Evolutionary conservation across 2,888 invertebrate genomes (phyloP), one percentile per base, ranked within the genome.

Genomic region (Agonum fuliginosum): DNA sequence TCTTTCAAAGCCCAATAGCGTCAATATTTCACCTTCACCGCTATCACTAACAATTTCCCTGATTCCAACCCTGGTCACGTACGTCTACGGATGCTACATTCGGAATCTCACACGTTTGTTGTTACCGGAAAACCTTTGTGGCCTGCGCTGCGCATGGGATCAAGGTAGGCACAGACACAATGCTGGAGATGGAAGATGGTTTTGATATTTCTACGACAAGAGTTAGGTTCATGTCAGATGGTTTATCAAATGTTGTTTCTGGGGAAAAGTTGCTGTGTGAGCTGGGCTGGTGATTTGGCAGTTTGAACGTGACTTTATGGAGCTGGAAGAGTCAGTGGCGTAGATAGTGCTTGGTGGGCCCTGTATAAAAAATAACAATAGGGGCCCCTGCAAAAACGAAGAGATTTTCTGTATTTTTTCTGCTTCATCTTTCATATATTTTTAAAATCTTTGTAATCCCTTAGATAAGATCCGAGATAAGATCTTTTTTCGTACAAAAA

Each of bases 131-230:
- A 75, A 51, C 34, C 75, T 75, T 75, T 75, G 75, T 75, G 67
- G 75, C 48, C n/a, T n/a, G n/a, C n/a, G n/a, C n/a, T n/a, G n/a
- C n/a, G n/a, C n/a, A 51, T 75, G 75, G 75, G 75, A 75, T 75
- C 75, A 75, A 74, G 75, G 75, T 75, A 75, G 75, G 41, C 37
- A 75, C 67, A 75, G 48, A n/a, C n/a, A n/a, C n/a, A n/a, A n/a
- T n/a, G n/a, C n/a, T n/a, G n/a, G n/a, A 34, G 22, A 10, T 24
- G 65, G 75, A 75, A 75, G 20, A 22, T 10, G 67, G 51, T 10
- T 67, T 75, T 67, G 67, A 67, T 67, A 51, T 48, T 67, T 12
- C 5, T 14, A 14, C 14, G 65, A 10, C 12, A n/a, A 2, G 6
- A 1, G 5, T n/a, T 5, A 8, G 17, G n/a, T 5, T 67, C 30